These are phyloP conservation scores for Chloropsis hardwickii DNA, from an alignment of 2,113 vertebrate species.

Conservation along the genomic window DNA sequence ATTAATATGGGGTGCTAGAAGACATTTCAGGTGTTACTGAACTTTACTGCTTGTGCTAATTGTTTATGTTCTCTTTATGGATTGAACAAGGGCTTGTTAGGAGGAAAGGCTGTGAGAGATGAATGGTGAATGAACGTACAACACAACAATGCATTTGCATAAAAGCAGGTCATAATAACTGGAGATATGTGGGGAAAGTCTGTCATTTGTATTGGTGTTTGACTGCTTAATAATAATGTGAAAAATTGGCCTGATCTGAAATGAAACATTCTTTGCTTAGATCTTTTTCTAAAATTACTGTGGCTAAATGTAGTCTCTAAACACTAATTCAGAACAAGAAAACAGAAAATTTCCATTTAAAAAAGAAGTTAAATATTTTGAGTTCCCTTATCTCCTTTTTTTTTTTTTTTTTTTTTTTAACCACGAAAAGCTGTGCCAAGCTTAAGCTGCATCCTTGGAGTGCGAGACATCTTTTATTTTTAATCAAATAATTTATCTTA, in stretches of 20 bases:
- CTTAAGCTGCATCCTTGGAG: background rate
- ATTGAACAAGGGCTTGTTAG: background rate
- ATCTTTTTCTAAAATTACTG: background rate
- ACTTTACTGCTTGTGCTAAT: background rate
- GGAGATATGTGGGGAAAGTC: background rate
- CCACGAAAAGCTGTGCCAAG: background rate
- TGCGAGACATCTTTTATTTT: background rate
- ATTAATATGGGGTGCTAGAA: background rate
- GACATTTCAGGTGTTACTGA: constrained; percentile 12
- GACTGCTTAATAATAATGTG: background rate
- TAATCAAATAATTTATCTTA: background rate
- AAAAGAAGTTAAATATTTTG: background rate
- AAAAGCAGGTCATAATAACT: background rate
- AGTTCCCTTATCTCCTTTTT: accelerated
- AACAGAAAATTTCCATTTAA: background rate
- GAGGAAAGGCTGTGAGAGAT: background rate
- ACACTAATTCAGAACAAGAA: background rate
- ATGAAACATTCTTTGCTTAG: background rate
- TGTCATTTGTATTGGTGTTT: background rate
- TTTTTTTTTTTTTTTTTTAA: too few relatives aligned
- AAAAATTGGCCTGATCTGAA: background rate
- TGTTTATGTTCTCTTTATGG: background rate
- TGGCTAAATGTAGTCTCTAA: background rate
- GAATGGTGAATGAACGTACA: background rate
- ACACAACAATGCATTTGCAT: background rate